A percentile compares a stretch with the other conserved stretches of the same genome.
Evolutionary conservation across 2,113 vertebrate species (phyloP).

Genomic region (Leptosomus discolor): DNA sequence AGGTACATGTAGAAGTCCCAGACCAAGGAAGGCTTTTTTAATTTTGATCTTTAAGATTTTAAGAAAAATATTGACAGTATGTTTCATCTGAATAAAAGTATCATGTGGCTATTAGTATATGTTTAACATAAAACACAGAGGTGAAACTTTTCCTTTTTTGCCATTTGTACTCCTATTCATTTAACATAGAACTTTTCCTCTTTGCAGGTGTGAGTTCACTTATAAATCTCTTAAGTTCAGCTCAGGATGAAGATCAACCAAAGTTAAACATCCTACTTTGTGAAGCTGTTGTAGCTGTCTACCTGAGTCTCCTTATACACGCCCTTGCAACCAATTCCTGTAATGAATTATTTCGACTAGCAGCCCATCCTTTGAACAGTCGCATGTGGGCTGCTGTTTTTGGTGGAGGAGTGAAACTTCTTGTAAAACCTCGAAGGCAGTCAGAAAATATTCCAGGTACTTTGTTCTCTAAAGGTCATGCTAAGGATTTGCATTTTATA

Average conservation of each 20-base stretch:
- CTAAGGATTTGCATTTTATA: not conserved
- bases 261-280: constrained; percentile 89
- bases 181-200: not conserved
- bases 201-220: constrained; percentile 91
- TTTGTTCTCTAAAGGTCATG: not conserved
- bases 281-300: constrained; percentile 93
- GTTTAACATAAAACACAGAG: not conserved
- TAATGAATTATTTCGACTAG: constrained; percentile 92
- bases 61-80: not conserved
- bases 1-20: not conserved
- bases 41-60: not conserved
- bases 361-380: constrained; percentile 91
- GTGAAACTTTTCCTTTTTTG: not conserved
- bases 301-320: constrained; percentile 91
- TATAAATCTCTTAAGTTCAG: constrained; percentile 88
- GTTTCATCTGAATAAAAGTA: not conserved
- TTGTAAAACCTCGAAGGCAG: constrained; percentile 89
- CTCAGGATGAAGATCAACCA: constrained; percentile 91
- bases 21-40: not conserved
- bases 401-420: constrained; percentile 90
- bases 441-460: constrained; percentile 88
- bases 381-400: constrained; percentile 98
- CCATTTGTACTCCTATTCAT: not conserved
- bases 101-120: not conserved
- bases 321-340: constrained; percentile 91